A percentile compares a stretch with the other conserved stretches of the same genome.
Evolutionary conservation across 2,113 vertebrate genomes (phyloP).

Genomic region (Phaetusa simplex): DNA sequence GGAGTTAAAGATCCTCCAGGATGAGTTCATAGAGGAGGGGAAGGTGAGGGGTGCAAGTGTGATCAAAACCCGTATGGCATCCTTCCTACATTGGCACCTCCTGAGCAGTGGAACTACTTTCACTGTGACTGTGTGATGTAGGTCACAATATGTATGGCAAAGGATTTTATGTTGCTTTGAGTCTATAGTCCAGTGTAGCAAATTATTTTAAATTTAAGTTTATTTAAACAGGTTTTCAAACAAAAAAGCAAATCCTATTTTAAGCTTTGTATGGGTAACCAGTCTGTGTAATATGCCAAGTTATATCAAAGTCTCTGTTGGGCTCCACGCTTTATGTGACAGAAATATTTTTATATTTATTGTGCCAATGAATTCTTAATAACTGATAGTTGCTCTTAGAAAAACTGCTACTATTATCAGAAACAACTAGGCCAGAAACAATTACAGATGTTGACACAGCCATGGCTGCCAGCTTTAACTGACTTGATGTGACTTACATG

Average conservation of each 20-base stretch:
- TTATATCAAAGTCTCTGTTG: neutral
- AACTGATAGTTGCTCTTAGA: neutral
- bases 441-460: neutral
- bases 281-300: neutral
- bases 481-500: neutral
- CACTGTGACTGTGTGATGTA: accelerated
- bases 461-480: neutral
- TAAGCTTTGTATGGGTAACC: neutral
- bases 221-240: neutral
- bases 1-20: neutral
- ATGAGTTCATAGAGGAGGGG: neutral
- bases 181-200: neutral
- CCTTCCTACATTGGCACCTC: neutral
- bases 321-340: neutral
- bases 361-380: neutral
- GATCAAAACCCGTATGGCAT: neutral
- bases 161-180: neutral
- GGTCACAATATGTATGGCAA: neutral
- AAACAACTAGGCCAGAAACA: neutral
- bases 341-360: neutral
- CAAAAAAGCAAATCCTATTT: neutral
- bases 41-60: accelerated
- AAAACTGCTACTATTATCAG: neutral
- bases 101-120: neutral
- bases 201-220: neutral